Evolutionary conservation across 2,888 invertebrate genomes (phyloP).

Genomic region (Idaea aversata): DNA sequence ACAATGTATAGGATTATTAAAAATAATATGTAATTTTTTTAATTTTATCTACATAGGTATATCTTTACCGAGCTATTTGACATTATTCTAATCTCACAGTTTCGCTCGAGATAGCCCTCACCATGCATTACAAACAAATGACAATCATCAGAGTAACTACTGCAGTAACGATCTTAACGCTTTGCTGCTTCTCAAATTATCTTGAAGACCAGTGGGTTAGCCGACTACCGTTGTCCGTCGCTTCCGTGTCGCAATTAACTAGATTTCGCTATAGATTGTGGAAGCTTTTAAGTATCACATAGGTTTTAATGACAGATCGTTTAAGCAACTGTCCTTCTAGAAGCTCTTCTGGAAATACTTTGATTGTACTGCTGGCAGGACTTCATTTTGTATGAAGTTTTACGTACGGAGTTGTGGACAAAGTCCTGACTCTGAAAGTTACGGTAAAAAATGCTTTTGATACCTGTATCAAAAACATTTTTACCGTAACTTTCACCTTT

Average conservation of each 20-base stretch:
- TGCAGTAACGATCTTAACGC: conserved; percentile 71
- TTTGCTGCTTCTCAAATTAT: conserved; percentile 75
- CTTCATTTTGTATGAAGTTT: no score
- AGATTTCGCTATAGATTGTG: conserved; percentile 16
- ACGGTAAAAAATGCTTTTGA: no score
- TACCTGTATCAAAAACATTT: no score
- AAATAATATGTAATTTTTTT: no score
- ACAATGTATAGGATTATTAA: no score
- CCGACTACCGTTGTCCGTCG: conserved; percentile 54
- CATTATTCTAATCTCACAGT: conserved; percentile 32
- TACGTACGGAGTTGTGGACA: no score
- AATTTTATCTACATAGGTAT: no score
- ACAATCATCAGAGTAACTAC: conserved; percentile 1
- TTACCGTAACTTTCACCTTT: no score
- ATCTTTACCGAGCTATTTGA: neutral
- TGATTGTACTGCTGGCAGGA: no score
- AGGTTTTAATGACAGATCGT: neutral
- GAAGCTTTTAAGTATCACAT: conserved; percentile 6
- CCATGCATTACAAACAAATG: neutral
- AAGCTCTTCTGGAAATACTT: no score
- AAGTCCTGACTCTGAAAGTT: no score
- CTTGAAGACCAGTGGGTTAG: conserved; percentile 32
- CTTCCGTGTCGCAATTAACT: conserved; percentile 56
- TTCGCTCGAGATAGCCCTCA: conserved; percentile 4
- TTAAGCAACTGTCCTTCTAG: no score